Percentiles rank a stretch among this genome's conserved stretches.
These are phyloP conservation scores for Nyleta sp. DNA, from an alignment of 2,888 invertebrate species.

Conservation along the genomic window DNA sequence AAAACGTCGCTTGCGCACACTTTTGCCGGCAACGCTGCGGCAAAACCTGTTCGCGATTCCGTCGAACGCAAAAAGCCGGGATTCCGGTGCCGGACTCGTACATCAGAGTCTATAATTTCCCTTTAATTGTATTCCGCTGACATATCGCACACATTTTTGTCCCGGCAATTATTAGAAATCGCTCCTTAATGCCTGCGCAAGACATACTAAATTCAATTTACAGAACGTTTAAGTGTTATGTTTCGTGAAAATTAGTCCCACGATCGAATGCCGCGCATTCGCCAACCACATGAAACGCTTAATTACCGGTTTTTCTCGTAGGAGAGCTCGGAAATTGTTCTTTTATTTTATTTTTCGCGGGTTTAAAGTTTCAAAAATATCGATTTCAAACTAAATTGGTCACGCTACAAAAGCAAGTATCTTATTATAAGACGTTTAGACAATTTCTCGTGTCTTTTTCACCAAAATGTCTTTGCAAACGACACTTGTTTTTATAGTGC, in stretches of 20 bases:
- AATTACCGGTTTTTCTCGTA: background rate
- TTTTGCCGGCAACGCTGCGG: conserved; percentile 23
- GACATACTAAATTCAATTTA: conserved; percentile 33
- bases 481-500: too few relatives aligned
- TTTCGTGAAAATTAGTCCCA: conserved; percentile 30
- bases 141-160: conserved; percentile 35
- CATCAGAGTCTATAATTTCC: conserved; percentile 36
- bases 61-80: conserved; percentile 1
- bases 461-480: too few relatives aligned
- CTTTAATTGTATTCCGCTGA: conserved; percentile 36
- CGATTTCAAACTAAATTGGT: too few relatives aligned
- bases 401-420: too few relatives aligned
- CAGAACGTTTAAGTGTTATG: conserved; percentile 24
- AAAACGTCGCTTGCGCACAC: conserved; percentile 29
- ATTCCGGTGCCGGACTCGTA: conserved; percentile 20
- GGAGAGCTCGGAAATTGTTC: too few relatives aligned
- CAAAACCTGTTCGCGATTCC: conserved; percentile 22
- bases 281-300: background rate
- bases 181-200: conserved; percentile 6
- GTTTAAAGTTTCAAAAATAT: too few relatives aligned
- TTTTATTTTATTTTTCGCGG: background rate
- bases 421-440: too few relatives aligned
- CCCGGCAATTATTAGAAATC: conserved; percentile 36
- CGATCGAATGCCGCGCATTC: conserved; percentile 26
- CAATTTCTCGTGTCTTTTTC: too few relatives aligned